phyloP scores from a whole-genome alignment of 2,888 invertebrate genomes.

The Meghimatium bilineatum region DNA sequence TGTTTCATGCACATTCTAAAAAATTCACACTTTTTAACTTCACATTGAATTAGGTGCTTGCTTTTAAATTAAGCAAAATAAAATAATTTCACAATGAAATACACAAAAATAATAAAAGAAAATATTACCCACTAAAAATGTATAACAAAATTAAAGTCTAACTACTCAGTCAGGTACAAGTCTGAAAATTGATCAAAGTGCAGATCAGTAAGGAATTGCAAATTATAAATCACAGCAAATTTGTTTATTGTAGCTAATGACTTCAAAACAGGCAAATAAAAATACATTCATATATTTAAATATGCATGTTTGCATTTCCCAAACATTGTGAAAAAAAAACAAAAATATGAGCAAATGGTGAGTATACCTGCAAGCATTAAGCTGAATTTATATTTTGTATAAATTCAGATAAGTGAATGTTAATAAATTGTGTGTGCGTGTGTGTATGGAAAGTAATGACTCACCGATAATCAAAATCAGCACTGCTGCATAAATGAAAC shows the following conservation, averaged over 20 bases:
- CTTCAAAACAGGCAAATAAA: neutral
- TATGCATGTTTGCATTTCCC: neutral
- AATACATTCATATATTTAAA: neutral
- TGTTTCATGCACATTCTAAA: neutral
- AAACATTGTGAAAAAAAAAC: neutral
- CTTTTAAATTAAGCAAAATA: neutral
- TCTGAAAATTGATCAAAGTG: neutral
- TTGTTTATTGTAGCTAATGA: neutral
- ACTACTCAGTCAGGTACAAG: neutral
- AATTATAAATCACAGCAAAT: neutral
- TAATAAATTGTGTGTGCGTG: neutral
- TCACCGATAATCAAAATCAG: slow-evolving; percentile 62
- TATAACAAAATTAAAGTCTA: neutral
- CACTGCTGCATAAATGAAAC: slow-evolving; percentile 58
- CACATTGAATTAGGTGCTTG: neutral
- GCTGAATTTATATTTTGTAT: neutral
- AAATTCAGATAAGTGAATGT: slow-evolving; percentile 21
- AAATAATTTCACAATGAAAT: neutral
- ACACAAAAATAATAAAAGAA: neutral
- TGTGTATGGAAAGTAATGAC: slow-evolving; percentile 31
- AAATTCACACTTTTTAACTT: neutral
- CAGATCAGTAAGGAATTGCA: neutral
- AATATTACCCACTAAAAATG: neutral
- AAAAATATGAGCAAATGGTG: neutral
- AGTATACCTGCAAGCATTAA: neutral